Evolutionary conservation across 2,797 vertebrate genomes (phyloP), one percentile per base, ranked within the genome.

Genomic region (Pangasius mekongensis): DNA sequence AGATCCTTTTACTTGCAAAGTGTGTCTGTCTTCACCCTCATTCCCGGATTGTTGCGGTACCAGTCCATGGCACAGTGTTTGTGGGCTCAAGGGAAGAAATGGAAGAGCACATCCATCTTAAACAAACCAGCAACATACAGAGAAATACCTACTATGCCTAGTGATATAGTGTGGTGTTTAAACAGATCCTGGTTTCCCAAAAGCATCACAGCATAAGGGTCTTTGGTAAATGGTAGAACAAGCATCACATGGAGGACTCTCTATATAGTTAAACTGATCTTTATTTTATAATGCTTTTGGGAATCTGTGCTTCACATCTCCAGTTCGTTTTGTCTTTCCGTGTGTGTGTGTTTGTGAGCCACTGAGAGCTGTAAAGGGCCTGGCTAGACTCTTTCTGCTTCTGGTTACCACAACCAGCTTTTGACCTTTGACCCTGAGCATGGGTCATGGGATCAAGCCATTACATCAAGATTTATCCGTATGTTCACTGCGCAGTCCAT

Each of bases 391-490:
- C 83, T 74, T 89, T 89, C 87, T 86, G 86, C 66, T 88, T 91
- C 92, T 92, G 90, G 64, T 85, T 84, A 88, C 30, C 87, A 91
- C 83, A 78, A 86, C 49, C 18, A 7, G 88, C 88, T 83, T 54
- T 90, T 92, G 91, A 91, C 88, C 88, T 89, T 71, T 91, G 78
- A 88, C 89, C 88, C 58, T 64, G 43, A 88, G 47, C 89, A 69
- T 67, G 80, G 83, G 84, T 87, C 83, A 85, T 39, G 67, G 82
- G 69, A 86, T 91, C 88, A 90, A 88, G 73, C 83, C 77, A 88
- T 91, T 83, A 83, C 86, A 87, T 66, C 71, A 86, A 90, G 92
- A 93, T 92, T 92, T 92, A 93, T 91, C 64, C 78, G 52, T 56
- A 56, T 36, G 24, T 1, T 77, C 66, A 58, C 62, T 89, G 80